A percentile compares a stretch with the other conserved stretches of the same genome.
Conservation (phyloP, 1,140 invertebrate species). For the Drosophila bocqueti region DNA sequence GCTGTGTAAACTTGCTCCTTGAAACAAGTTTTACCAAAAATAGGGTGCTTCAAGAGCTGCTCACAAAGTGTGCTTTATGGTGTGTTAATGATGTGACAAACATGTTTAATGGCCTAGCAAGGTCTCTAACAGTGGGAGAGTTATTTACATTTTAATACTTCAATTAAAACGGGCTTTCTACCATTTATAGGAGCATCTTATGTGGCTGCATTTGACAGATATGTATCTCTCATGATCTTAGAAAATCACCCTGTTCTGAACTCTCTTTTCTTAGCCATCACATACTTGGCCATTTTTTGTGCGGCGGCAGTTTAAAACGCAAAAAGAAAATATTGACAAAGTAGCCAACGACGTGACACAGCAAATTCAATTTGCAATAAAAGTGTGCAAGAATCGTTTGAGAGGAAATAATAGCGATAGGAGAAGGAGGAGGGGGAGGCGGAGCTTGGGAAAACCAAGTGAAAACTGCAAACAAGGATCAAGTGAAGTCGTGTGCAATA, state of each 20-base stretch:
- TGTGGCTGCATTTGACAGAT: not conserved
- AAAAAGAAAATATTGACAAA: slow-evolving; percentile 76
- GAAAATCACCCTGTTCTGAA: slow-evolving; percentile 48
- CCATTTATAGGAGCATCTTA: not conserved
- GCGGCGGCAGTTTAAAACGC: slow-evolving; percentile 53
- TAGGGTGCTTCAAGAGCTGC: slow-evolving; percentile 30
- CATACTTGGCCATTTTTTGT: slow-evolving; percentile 24
- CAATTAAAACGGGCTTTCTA: not conserved
- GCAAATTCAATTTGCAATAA: slow-evolving; percentile 81
- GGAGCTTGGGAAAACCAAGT: slow-evolving; percentile 1
- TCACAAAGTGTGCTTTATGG: not conserved
- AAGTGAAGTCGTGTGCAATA: slow-evolving; percentile 41
- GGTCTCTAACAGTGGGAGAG: not conserved
- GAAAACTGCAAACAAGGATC: slow-evolving; percentile 39
- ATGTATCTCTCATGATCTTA: not conserved
- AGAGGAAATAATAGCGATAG: slow-evolving; percentile 22
- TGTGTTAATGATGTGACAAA: slow-evolving; percentile 21
- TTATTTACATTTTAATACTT: not conserved
- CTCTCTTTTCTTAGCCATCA: not conserved
- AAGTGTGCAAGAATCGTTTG: slow-evolving; percentile 50
- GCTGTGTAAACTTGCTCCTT: slow-evolving; percentile 41
- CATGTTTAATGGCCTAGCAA: not conserved
- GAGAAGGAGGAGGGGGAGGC: not conserved
- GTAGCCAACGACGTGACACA: slow-evolving; percentile 68
- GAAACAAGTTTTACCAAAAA: slow-evolving; percentile 19